Conservation (phyloP, 2,797 vertebrate species). For the Pitangus sulphuratus region DNA sequence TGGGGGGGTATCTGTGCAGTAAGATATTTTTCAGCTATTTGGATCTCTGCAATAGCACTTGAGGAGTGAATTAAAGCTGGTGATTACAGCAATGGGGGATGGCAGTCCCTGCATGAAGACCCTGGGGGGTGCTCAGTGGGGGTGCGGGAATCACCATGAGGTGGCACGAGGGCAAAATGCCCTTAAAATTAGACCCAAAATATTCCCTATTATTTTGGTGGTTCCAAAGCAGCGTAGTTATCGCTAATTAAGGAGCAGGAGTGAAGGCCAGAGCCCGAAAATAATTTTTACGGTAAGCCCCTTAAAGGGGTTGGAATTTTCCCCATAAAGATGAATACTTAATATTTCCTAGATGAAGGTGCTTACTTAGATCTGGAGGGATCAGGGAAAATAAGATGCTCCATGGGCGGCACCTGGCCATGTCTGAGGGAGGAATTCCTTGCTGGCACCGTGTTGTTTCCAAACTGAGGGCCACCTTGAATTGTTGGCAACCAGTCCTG, state of each 20-base stretch:
- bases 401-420: background rate
- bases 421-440: background rate
- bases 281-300: background rate
- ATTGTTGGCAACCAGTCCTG: background rate
- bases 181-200: background rate
- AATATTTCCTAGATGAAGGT: background rate
- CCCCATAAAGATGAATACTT: accelerated
- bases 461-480: accelerated
- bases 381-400: background rate
- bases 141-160: background rate
- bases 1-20: background rate
- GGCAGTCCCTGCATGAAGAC: background rate
- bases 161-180: background rate
- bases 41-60: background rate
- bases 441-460: accelerated
- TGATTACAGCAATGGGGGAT: background rate
- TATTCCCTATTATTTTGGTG: background rate
- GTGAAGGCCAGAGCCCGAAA: background rate
- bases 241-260: background rate
- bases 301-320: accelerated
- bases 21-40: background rate
- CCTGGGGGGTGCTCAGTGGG: accelerated
- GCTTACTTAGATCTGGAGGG: background rate
- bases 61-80: background rate
- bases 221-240: background rate